Base-by-base conservation (phyloP, 2,888 invertebrate species). In the Microchrysa polita region DNA sequence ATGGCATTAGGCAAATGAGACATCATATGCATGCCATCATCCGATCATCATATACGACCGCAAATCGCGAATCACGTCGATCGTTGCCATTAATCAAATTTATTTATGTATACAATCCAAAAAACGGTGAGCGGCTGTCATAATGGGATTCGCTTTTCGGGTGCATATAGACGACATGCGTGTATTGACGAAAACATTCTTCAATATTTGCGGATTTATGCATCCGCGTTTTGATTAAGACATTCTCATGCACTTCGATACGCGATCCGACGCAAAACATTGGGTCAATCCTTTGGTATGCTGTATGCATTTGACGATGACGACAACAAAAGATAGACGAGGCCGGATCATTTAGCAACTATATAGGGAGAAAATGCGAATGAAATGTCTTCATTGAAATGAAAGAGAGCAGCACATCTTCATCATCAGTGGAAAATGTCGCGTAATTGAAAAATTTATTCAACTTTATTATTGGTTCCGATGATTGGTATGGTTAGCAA, bases 81-180 rank as follows among this genome's bases (percentile, higher is more conserved):
- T 34, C 55, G 42, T 71, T 60, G 55, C 75, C 73, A 73, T 75
- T 75, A 71, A 65, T 73, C 65, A 40, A n/a, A 57, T 74, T n/a
- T 75, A 75, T 75, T 75, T 75, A 75, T 75, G 75, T 75, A 75
- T 75, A 67, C 75, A 75, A 75, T 75, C 75, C n/a, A 75, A 75
- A 74, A 74, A 74, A 72, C 72, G 74, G 74, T 67, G 74, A 72
- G 67, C n/a, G n/a, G n/a, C 74, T 73, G 73, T 44, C 71, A 59
- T 71, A n/a, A 71, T 63, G 52, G 52, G 40, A 16, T 44, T 22
- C 18, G 57, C 59, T 60, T 72, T 72, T 48, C 48, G 72, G 57
- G 52, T 60, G n/a, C n/a, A n/a, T n/a, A n/a, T n/a, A 59, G 60
- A 23, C 59, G n/a, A n/a, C n/a, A n/a, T n/a, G n/a, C n/a, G n/a